Evolutionary conservation across 2,888 invertebrate genomes (phyloP), one percentile per base, ranked within the genome.

Genomic region (Acanthopleura granulata): DNA sequence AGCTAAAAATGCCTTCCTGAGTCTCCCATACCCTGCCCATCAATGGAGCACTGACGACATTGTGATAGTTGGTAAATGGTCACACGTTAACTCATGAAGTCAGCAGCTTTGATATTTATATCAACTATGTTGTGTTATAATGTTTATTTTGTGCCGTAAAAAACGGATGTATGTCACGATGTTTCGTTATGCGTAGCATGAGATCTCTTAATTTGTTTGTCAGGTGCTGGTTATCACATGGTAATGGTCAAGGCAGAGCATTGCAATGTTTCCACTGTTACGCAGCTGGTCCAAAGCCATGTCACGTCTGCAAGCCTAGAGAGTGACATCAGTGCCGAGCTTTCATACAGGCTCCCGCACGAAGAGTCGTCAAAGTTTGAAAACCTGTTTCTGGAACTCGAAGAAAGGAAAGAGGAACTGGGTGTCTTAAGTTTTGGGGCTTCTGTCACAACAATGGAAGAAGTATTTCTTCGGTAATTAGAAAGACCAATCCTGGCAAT

Each of bases 401-500:
- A 90, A 73, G 72, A 77, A 18, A 79, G 79, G 25, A 84, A 82
- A 22, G 87, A 91, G 0, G 87, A 89, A 0, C 91, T 96, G 25
- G 93, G 93, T 15, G 93, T 95, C 72, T 93, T 93, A 78, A 95
- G 95, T 85, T 97, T 95, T 89, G 97, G 97, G 11, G 93, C 96
- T 29, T 93, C 95, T 15, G 93, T 96, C 22, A 96, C 96, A 0
- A 95, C 96, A 0, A 92, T 97, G 91, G 97, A 97, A 91, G 97
- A 97, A 91, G 97, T 97, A 11, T 90, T 90, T 77, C 80, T 90
- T 15, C 88, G 87, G 90, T 89, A 78, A 4, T 9, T 40, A 40
- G 40, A 40, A 40, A 40, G 40, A 40, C 9, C 40, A 40, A 40
- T 6, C 9, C 40, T 40, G 40, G 4, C 40, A 9, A 40, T 9